Evolutionary conservation across 1,140 invertebrate genomes (phyloP), one percentile per base, ranked within the genome.

Genomic region (Leguminivora glycinivorella): DNA sequence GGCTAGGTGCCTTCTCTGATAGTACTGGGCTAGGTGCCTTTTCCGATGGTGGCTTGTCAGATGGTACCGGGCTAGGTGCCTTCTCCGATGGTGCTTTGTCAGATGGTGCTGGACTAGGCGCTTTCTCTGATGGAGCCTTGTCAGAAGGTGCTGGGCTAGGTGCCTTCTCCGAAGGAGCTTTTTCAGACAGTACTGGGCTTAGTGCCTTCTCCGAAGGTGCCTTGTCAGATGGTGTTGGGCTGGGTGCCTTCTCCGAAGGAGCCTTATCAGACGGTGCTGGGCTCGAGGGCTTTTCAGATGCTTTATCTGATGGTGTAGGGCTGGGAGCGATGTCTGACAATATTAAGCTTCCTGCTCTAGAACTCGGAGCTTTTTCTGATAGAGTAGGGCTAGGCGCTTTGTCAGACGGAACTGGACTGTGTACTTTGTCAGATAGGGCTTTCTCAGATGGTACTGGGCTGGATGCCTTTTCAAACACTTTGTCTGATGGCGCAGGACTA

Each of bases 21-120:
- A 7, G 43, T n/a, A 29, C 12, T n/a, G 63, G 63, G 34, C 63
- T 67, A 22, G 14, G 31, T 1, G 63, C 26, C 29, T 24, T n/a
- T n/a, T n/a, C n/a, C 3, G 19, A 29, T 25, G 17, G 17, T 3
- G 47, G 43, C 34, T 72, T 68, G 12, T 72, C 67, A 22, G 67
- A 68, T 47, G 34, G 67, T 3, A n/a, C 67, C 6, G 47, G 72
- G 47, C 74, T 76, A 12, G 68, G 25, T 10, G 69, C 69, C 22
- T 74, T 74, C 0, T 66, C 60, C 0, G 40, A 60, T 0, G 7
- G 34, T 0, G 40, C 56, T 1, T 63, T 34, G 38, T 67, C 68
- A 19, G 22, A n/a, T 52, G 52, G 31, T 10, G 10, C 31, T 34
- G 58, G 69, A 26, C 73, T 73, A 6, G 68, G 58, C 6, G 38